phyloP scores from a whole-genome alignment of 1,140 invertebrate species.

The Hermetia illucens region DNA sequence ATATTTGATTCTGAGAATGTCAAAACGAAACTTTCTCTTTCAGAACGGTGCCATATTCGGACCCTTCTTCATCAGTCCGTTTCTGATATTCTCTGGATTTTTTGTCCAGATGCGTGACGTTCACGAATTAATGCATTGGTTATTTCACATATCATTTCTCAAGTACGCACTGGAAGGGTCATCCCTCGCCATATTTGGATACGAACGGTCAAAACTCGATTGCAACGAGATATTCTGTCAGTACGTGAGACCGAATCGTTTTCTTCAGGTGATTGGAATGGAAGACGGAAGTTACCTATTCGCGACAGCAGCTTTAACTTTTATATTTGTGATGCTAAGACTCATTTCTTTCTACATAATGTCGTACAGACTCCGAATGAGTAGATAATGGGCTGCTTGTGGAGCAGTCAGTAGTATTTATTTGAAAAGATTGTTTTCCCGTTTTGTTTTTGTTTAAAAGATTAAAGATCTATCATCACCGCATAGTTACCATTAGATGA shows the following conservation, averaged over 20 bases:
- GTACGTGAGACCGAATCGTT: slow-evolving; percentile 48
- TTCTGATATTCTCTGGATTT: slow-evolving; percentile 79
- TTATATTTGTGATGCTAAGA: slow-evolving; percentile 17
- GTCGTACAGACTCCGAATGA: slow-evolving; percentile 26
- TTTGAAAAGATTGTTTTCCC: too few relatives aligned
- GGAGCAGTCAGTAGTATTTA: neutral
- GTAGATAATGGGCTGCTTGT: slow-evolving; percentile 16
- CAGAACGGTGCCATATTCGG: slow-evolving; percentile 75
- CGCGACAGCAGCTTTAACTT: slow-evolving; percentile 17
- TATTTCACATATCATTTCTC: slow-evolving; percentile 74
- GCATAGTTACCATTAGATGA: too few relatives aligned
- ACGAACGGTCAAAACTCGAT: slow-evolving; percentile 47
- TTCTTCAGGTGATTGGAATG: slow-evolving; percentile 61
- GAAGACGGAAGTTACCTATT: slow-evolving; percentile 31
- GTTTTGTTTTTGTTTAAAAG: too few relatives aligned
- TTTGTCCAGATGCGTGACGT: slow-evolving; percentile 76
- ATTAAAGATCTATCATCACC: too few relatives aligned
- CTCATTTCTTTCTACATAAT: slow-evolving; percentile 28
- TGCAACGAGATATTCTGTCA: slow-evolving; percentile 55
- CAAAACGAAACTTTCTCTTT: slow-evolving; percentile 20
- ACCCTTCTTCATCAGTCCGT: slow-evolving; percentile 67
- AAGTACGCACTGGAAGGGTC: slow-evolving; percentile 66
- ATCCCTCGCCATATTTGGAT: slow-evolving; percentile 43
- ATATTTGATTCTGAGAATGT: slow-evolving; percentile 3
- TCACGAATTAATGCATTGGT: slow-evolving; percentile 61